Conservation (phyloP, 2,113 vertebrate species). For the Thymallus thymallus region DNA sequence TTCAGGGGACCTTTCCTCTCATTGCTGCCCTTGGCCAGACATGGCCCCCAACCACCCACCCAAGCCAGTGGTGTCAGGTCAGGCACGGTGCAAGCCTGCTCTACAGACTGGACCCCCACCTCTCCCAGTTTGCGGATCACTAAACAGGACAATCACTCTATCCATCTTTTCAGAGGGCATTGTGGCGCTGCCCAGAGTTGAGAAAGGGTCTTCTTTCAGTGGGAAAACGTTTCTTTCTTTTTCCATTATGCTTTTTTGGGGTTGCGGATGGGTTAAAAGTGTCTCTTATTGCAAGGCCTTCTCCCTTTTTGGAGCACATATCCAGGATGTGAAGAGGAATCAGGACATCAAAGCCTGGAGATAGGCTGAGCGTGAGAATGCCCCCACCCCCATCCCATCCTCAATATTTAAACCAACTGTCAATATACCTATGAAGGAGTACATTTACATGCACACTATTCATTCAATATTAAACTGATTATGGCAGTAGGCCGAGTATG, state of each 20-base stretch:
- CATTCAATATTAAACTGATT: no score
- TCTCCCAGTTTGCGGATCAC: constrained; percentile 83
- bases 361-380: constrained; percentile 68
- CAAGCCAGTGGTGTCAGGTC: constrained; percentile 69
- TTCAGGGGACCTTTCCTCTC: constrained; percentile 73
- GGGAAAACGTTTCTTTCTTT: constrained; percentile 66
- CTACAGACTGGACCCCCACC: constrained; percentile 72
- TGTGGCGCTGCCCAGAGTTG: constrained; percentile 76
- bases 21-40: constrained; percentile 82
- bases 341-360: constrained; percentile 80
- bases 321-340: constrained; percentile 80
- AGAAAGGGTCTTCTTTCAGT: constrained; percentile 81
- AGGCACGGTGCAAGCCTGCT: constrained; percentile 74
- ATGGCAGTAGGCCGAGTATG: no score
- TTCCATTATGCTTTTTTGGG: constrained; percentile 47
- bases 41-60: constrained; percentile 25
- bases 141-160: constrained; percentile 88
- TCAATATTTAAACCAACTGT: no score
- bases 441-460: no score
- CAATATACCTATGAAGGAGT: no score
- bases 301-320: constrained; percentile 68
- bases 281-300: constrained; percentile 72
- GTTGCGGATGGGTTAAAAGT: constrained; percentile 70
- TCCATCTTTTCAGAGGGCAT: constrained; percentile 86
- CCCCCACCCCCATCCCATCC: constrained; percentile 34